Conservation (phyloP, 2,113 vertebrate genomes). For the Tachuris rubrigastra region DNA sequence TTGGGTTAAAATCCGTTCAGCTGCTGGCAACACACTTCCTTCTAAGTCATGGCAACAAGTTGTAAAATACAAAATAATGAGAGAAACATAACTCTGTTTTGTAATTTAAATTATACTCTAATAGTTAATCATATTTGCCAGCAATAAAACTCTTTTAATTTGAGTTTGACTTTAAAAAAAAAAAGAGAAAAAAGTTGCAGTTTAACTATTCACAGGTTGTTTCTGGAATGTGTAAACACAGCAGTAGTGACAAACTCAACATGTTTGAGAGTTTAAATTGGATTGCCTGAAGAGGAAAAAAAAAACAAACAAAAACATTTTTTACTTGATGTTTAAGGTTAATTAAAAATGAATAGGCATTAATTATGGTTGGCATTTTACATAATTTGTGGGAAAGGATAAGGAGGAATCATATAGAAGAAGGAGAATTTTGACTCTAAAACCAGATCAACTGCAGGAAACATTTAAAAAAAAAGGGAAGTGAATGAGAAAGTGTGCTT, state of each 20-base stretch:
- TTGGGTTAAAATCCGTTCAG: not conserved
- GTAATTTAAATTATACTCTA: not conserved
- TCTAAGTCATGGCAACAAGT: not conserved
- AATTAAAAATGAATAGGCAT: slow-evolving; percentile 56
- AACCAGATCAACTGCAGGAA: not conserved
- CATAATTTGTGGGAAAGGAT: slow-evolving; percentile 27
- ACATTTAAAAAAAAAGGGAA: not conserved
- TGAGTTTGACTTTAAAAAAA: not conserved
- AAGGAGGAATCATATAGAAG: not conserved
- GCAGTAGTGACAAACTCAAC: not conserved
- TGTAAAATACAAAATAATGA: not conserved
- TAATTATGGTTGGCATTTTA: slow-evolving; percentile 40
- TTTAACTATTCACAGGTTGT: not conserved
- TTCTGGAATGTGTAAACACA: not conserved
- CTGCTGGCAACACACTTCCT: not conserved
- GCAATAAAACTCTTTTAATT: not conserved
- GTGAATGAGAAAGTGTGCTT: not conserved
- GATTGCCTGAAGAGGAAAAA: slow-evolving; percentile 49
- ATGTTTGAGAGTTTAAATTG: not conserved
- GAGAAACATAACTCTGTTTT: not conserved
- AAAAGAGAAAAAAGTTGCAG: not conserved
- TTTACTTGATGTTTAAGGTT: slow-evolving; percentile 16
- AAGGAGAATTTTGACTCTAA: not conserved
- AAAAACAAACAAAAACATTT: slow-evolving; percentile 2
- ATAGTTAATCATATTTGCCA: not conserved